phyloP scores from a whole-genome alignment of 2,797 vertebrate genomes.

The Muscicapa striata region DNA sequence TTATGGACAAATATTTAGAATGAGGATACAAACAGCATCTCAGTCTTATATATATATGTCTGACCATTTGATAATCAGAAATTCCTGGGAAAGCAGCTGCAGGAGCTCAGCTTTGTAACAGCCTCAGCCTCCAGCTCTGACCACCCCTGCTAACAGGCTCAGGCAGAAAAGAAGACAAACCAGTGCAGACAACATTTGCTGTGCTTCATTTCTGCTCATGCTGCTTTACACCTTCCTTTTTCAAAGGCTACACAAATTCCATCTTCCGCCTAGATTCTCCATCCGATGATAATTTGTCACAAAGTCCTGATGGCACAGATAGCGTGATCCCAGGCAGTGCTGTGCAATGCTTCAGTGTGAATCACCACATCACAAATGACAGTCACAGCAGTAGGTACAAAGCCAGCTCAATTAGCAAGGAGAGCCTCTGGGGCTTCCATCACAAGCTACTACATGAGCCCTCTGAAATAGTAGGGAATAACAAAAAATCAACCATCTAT shows the following conservation, averaged over 20 bases:
- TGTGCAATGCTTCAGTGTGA: not conserved
- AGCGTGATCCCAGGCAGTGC: accelerated
- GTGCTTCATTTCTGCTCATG: not conserved
- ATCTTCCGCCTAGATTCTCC: not conserved
- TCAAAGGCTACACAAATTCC: not conserved
- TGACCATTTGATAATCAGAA: not conserved
- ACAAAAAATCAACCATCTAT: not conserved
- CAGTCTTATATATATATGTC: not conserved
- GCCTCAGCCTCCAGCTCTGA: not conserved
- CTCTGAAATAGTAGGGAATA: not conserved
- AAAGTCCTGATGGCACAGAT: not conserved
- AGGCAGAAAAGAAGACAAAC: not conserved
- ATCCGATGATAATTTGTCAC: not conserved
- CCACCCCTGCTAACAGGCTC: not conserved
- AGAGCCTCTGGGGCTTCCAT: not conserved
- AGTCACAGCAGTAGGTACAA: not conserved
- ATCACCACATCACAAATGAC: not conserved
- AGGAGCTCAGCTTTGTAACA: not conserved
- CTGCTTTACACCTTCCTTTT: not conserved
- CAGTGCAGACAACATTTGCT: not conserved
- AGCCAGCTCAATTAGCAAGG: not conserved
- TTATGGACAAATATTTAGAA: not conserved
- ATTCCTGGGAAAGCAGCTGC: not conserved
- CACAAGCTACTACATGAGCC: not conserved
- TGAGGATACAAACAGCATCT: not conserved